Evolutionary conservation across 2,113 vertebrate genomes (phyloP), one percentile per base, ranked within the genome.

Genomic region (Hydrolagus affinis): DNA sequence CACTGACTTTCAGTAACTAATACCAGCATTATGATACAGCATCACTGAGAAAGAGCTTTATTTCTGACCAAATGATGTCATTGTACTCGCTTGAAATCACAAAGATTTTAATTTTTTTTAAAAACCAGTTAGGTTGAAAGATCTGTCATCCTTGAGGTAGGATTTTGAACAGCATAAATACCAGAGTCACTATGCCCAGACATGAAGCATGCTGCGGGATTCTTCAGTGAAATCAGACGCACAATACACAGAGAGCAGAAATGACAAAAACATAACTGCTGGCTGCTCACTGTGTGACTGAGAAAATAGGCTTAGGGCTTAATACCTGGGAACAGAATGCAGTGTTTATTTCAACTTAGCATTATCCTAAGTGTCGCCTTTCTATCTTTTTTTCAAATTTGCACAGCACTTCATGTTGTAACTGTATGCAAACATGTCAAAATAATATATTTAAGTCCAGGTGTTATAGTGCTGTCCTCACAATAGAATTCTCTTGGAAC

Each of bases 341-440:
- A 88, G 90, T 86, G 88, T 93, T 88, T 28, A 28, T 66, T 32
- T 68, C 25, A 83, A 86, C 87, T 19, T 85, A 14, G 57, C 78
- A 57, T 30, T 15, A 64, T 75, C 30, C 17, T 90, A 94, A 92
- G 93, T 89, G 87, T 88, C 88, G 90, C 87, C 88, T 93, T 88
- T 44, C 6, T 44, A 44, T 44, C 44, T 44, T 86, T 87, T 11
- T 85, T 12, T 57, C 85, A 57, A 66, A 78, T 30, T 87, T 68
- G 23, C 86, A 70, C 87, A 88, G 17, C 30, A 8, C 25, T 44
- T 2, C 25, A 87, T 56, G 14, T 64, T 87, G 59, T 72, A 76
- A 87, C 44, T 87, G 23, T 86, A 85, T 87, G 44, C 74, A 23
- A 71, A 0, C 0, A 0, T 57, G 25, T 28, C 85, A 86, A 66